Base-by-base conservation (phyloP, 2,797 vertebrate species). In the Hemitrygon akajei region DNA sequence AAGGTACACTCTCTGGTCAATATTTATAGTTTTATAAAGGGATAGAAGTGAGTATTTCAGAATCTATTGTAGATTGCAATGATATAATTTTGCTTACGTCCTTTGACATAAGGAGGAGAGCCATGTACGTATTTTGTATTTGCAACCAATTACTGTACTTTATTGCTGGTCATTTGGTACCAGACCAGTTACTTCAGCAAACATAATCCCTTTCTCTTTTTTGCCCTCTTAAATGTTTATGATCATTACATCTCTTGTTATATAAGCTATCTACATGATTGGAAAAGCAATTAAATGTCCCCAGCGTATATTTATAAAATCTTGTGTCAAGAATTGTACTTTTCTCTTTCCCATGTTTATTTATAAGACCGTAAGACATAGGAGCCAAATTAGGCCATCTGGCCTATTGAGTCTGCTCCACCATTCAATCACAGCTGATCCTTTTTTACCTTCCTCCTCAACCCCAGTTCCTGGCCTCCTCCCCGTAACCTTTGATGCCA, bases 161-260 rank as follows among this genome's bases (percentile, higher is more conserved):
- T 18, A 84, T 40, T 82, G 20, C 47, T 11, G 47, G 80, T 82
- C n/a, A 47, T 6, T 80, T 37, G 18, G 37, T 81, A 47, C 79
- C 79, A 84, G 81, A 27, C 81, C 25, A 86, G 27, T 60, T 86
- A 86, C 30, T 87, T 87, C 56, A 87, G 84, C 58, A 87, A 60
- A 58, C 56, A 60, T 18, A 30, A 87, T 10, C 14, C 16, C 60
- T 27, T 9, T 30, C n/a, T 87, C 56, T 56, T 56, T 63, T 87
- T 63, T 63, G 84, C 66, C 69, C 66, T 73, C 2, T 66, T 69
- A 27, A 91, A 22, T 9, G 71, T 73, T 91, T 91, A 40, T 37
- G 63, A 40, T 71, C 89, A 73, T 91, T 34, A 71, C 7, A 73
- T 73, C 89, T 47, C 89, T 73, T 91, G 66, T 73, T 47, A 40